These are phyloP conservation scores for Cichladusa arquata DNA, from an alignment of 2,113 vertebrate species.

Conservation along the genomic window DNA sequence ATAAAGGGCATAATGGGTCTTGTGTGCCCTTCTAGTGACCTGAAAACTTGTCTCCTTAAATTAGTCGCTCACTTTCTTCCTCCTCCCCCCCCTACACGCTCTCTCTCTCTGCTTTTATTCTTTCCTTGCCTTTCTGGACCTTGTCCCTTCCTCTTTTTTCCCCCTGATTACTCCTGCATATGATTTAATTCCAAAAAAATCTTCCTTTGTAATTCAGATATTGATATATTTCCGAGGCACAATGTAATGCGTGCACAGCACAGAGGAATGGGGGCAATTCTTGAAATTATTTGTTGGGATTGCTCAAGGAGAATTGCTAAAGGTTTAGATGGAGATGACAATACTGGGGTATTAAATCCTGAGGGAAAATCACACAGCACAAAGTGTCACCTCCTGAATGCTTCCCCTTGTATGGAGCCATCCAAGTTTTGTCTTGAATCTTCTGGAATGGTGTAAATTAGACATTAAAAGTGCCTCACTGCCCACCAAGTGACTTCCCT, in stretches of 20 bases:
- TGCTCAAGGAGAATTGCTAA: neutral
- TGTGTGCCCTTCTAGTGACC: conserved; percentile 40
- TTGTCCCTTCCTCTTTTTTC: neutral
- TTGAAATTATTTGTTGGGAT: neutral
- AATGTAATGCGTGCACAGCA: accelerated
- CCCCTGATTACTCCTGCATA: neutral
- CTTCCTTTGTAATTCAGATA: neutral
- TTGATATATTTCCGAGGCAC: neutral
- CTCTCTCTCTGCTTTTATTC: neutral
- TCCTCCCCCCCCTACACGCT: neutral
- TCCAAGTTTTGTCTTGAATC: neutral
- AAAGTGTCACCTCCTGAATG: neutral
- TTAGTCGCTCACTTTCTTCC: conserved; percentile 13
- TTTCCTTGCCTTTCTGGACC: neutral
- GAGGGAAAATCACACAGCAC: neutral
- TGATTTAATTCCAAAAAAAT: neutral
- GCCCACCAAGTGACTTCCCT: neutral
- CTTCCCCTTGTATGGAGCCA: neutral
- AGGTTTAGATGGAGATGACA: neutral
- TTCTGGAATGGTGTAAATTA: neutral
- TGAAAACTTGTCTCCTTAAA: conserved; percentile 50
- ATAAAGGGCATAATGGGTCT: conserved; percentile 29
- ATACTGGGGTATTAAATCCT: neutral
- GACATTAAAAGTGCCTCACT: neutral
- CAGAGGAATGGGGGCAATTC: neutral